Conservation (phyloP, 2,113 vertebrate genomes). For the Laticauda laticaudata region DNA sequence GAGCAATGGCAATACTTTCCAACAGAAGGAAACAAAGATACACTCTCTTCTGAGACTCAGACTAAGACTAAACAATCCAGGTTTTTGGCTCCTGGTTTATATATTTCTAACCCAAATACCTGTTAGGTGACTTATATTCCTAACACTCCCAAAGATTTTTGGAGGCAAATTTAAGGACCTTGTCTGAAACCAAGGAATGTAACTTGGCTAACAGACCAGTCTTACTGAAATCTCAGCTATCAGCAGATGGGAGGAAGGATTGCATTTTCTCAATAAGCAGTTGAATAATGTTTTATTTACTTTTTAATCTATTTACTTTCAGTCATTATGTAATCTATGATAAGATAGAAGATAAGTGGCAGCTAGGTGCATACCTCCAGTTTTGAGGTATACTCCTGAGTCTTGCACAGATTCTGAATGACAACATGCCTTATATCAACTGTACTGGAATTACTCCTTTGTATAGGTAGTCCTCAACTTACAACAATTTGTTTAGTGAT, state of each 20-base stretch:
- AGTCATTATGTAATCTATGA: neutral
- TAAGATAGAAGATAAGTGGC: neutral
- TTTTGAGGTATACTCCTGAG: neutral
- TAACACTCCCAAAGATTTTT: neutral
- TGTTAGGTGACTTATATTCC: too few relatives aligned
- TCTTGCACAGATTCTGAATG: neutral
- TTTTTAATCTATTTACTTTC: neutral
- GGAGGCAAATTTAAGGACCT: neutral
- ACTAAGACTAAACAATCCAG: too few relatives aligned
- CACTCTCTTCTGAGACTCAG: too few relatives aligned
- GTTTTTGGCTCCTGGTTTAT: too few relatives aligned
- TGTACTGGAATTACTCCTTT: neutral
- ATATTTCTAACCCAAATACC: too few relatives aligned
- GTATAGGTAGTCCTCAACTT: too few relatives aligned
- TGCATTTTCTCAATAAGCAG: conserved; percentile 8
- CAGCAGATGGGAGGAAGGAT: neutral
- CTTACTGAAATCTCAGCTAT: neutral
- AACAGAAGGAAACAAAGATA: too few relatives aligned
- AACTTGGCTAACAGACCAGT: conserved; percentile 35
- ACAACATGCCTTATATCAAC: neutral
- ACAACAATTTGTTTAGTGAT: too few relatives aligned
- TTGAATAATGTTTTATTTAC: conserved; percentile 9
- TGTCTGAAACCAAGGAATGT: neutral
- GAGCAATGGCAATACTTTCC: too few relatives aligned
- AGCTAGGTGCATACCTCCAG: neutral